Evolutionary conservation across 64 coral and sea anemone genomes (phyloP), one percentile per base, ranked within the genome.

Genomic region (Astreopora myriophthalma): DNA sequence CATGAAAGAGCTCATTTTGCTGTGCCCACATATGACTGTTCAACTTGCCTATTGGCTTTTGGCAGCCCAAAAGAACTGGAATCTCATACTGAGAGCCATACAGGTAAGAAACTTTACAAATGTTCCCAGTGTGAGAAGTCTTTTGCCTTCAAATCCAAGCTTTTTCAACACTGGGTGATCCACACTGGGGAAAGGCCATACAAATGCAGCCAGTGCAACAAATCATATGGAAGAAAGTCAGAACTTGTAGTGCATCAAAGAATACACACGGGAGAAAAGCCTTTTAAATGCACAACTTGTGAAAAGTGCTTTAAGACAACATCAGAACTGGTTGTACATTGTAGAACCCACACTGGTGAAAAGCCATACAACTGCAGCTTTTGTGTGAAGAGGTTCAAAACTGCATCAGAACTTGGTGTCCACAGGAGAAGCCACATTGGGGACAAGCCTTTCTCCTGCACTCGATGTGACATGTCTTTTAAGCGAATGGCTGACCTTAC

Each of bases 91-190:
- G 84, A 86, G 19, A 63, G 14, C 49, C 90, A 92, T 33, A 52
- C 70, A 25, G 58, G 58, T 30, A 84, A 86, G 24, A 86, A 73
- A 35, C 49, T 92, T 23, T 92, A 92, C 81, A 65, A 86, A 34
- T 92, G 90, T 75, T 72, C 82, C 17, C 79, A 86, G 36, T 92
- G 90, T 48, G 62, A 72, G 17, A 92, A 92, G 70, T 58, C 60
- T 3, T 92, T 92, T 84, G 39, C 79, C 9, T 74, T 82, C 32
- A 69, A 73, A 10, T 92, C 90, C 10, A 72, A 86, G 52, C 90
- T 92, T 24, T 85, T 85, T 64, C 79, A 92, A 28, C 90, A 92
- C 34, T 77, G 82, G 61, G 79, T 87, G 11, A 87, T 73, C 29
- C 85, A 87, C 48, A 71, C 85, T 20, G 85, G 85, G 9, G 85